Conservation (phyloP, 1,140 invertebrate genomes). For the Neotoxoptera formosana region DNA sequence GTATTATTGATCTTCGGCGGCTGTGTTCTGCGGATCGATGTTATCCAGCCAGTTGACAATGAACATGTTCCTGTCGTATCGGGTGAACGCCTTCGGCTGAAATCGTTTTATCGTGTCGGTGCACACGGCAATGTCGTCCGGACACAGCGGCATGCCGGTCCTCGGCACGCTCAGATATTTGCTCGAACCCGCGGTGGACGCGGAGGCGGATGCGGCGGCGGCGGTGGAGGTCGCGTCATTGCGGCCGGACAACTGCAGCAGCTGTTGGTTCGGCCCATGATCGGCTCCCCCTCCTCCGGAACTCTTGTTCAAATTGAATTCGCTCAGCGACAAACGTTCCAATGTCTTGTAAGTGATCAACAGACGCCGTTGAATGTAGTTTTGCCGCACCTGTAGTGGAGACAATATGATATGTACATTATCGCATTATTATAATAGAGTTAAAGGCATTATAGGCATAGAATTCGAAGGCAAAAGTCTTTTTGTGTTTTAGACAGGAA, state of each 20-base stretch:
- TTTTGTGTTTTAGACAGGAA: no score
- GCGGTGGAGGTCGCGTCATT: neutral
- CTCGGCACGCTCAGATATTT: conserved; percentile 44
- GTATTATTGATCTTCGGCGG: conserved; percentile 22
- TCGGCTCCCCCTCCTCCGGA: conserved; percentile 65
- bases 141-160: neutral
- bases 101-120: conserved; percentile 30
- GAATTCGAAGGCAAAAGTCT: no score
- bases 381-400: conserved; percentile 71
- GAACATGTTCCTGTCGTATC: conserved; percentile 91
- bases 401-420: conserved; percentile 60
- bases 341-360: conserved; percentile 82
- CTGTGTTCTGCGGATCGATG: conserved; percentile 70
- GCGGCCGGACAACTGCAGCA: neutral
- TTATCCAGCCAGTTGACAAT: conserved; percentile 92
- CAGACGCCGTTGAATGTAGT: conserved; percentile 76
- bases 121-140: conserved; percentile 50
- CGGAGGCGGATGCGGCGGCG: neutral
- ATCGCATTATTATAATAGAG: neutral
- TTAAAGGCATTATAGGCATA: no score
- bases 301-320: conserved; percentile 78
- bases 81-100: conserved; percentile 73
- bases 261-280: conserved; percentile 58
- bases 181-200: neutral
- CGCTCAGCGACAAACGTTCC: conserved; percentile 81